phyloP scores from a whole-genome alignment of 2,113 vertebrate genomes.

The Leucoraja erinaceus region DNA sequence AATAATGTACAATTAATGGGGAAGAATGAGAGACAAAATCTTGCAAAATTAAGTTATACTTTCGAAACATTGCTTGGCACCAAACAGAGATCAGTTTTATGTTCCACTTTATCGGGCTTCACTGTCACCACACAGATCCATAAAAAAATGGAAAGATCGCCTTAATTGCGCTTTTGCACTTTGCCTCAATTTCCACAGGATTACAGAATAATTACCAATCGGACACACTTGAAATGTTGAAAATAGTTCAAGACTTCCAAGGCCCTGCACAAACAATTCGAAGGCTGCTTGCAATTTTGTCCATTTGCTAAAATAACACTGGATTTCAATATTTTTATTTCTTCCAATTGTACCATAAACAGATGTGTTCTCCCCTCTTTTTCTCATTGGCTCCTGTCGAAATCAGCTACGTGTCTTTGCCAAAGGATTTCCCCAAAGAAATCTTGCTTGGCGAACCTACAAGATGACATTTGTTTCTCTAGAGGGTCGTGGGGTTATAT shows the following conservation, averaged over 20 bases:
- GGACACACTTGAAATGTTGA: neutral
- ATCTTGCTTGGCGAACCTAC: neutral
- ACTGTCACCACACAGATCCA: neutral
- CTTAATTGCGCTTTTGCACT: neutral
- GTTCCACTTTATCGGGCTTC: neutral
- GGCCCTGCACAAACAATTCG: slow-evolving; percentile 13
- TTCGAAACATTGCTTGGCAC: neutral
- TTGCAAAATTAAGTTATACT: neutral
- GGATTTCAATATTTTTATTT: slow-evolving; percentile 32
- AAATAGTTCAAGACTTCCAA: slow-evolving; percentile 20
- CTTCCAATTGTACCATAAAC: slow-evolving; percentile 12
- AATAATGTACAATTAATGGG: neutral
- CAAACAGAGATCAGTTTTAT: neutral
- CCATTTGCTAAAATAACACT: slow-evolving; percentile 32
- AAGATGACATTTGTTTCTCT: neutral
- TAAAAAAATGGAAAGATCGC: neutral
- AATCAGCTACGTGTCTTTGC: neutral
- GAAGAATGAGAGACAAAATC: neutral
- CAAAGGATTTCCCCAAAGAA: neutral
- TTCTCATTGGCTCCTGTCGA: neutral
- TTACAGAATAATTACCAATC: neutral
- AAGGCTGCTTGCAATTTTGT: slow-evolving; percentile 29
- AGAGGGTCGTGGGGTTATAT: neutral
- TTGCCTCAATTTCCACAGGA: neutral
- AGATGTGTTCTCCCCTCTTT: neutral